These are phyloP conservation scores for Thunnus thynnus DNA, from an alignment of 2,113 vertebrate species.

Conservation along the genomic window DNA sequence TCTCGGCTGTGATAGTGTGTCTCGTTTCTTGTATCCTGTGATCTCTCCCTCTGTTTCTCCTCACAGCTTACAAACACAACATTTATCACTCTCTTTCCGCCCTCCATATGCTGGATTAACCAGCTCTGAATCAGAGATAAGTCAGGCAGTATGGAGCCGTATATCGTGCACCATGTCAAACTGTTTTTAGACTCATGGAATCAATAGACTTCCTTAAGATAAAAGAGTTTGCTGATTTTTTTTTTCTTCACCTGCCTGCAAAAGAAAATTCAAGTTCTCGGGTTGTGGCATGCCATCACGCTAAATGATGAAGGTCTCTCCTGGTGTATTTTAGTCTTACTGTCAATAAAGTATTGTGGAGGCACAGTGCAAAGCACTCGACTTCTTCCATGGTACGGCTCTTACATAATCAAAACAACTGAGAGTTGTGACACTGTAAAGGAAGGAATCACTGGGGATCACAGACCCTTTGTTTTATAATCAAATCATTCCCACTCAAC, in stretches of 20 bases:
- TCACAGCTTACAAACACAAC: slow-evolving; percentile 59
- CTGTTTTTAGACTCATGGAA: slow-evolving; percentile 39
- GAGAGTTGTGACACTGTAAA: neutral
- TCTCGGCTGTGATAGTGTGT: slow-evolving; percentile 59
- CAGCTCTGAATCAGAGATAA: slow-evolving; percentile 53
- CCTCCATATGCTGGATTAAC: slow-evolving; percentile 65
- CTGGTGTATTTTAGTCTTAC: slow-evolving; percentile 27
- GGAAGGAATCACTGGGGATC: neutral
- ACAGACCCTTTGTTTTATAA: neutral
- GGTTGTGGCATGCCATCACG: neutral
- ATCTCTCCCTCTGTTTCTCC: slow-evolving; percentile 66
- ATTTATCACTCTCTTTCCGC: slow-evolving; percentile 65
- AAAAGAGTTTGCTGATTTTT: slow-evolving; percentile 12
- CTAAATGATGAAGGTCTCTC: slow-evolving; percentile 18
- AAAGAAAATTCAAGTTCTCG: slow-evolving; percentile 16
- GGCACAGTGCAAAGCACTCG: neutral
- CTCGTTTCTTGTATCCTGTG: slow-evolving; percentile 71
- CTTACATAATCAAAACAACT: slow-evolving; percentile 29
- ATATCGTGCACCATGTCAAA: slow-evolving; percentile 46
- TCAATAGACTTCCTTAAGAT: slow-evolving; percentile 47
- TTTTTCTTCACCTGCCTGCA: slow-evolving; percentile 1
- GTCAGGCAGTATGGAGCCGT: slow-evolving; percentile 48
- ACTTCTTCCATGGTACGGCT: neutral
- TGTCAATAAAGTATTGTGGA: slow-evolving; percentile 27
- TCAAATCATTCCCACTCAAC: neutral